Evolutionary conservation across 2,113 vertebrate genomes (phyloP).

Genomic region (Peromyscus polionotus): DNA sequence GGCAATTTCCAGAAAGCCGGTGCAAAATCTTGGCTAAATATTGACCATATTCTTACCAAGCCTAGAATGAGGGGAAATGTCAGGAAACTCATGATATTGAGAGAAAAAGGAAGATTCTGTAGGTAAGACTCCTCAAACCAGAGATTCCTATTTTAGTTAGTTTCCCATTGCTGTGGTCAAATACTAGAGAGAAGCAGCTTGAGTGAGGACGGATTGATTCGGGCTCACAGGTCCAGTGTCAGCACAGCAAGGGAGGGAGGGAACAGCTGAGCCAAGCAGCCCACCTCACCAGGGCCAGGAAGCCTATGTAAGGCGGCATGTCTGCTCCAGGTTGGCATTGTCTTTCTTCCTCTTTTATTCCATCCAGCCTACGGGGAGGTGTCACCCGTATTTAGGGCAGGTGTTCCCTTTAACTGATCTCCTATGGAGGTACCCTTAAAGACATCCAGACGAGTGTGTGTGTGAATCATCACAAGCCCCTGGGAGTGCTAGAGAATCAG

Average conservation of each 20-base stretch:
- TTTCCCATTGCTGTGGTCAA: neutral
- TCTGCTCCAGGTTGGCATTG: neutral
- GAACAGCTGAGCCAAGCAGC: neutral
- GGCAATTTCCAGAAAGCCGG: neutral
- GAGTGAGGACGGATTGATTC: neutral
- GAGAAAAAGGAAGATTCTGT: neutral
- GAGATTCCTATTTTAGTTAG: neutral
- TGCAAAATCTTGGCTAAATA: neutral
- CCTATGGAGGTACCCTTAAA: neutral
- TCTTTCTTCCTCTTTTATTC: too few relatives aligned
- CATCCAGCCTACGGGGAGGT: neutral
- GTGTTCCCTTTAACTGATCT: neutral
- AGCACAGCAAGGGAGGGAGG: too few relatives aligned
- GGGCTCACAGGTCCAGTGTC: neutral
- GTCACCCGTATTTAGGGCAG: neutral
- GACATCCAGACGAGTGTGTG: neutral
- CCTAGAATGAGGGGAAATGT: neutral
- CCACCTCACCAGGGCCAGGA: neutral
- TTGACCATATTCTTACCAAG: constrained; percentile 29
- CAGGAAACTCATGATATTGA: neutral
- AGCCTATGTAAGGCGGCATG: neutral
- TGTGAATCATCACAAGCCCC: neutral
- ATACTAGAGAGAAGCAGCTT: neutral
- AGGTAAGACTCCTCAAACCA: neutral
- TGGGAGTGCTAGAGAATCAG: neutral